Conservation (phyloP, 2,888 invertebrate genomes). For the Ormyrus rosae region DNA sequence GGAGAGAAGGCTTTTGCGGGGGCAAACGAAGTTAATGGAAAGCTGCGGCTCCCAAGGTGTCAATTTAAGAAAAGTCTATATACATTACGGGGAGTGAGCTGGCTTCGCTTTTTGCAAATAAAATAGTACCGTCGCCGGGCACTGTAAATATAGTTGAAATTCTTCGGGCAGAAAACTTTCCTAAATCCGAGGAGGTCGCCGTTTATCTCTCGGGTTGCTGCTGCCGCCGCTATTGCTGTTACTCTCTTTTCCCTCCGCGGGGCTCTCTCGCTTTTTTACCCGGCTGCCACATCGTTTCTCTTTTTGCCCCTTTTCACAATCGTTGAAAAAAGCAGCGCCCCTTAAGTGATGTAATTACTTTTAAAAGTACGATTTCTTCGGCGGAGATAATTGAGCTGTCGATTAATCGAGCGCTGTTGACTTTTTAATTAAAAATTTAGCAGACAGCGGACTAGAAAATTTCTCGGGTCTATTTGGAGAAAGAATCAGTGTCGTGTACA, state of each 20-base stretch:
- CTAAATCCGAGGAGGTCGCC: slow-evolving; percentile 20
- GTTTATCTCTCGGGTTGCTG: slow-evolving; percentile 9
- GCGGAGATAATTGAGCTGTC: slow-evolving; percentile 2
- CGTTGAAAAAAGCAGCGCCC: neutral
- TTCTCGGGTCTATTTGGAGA: no score
- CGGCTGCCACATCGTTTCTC: neutral
- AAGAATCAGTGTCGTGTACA: no score
- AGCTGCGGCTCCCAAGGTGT: slow-evolving; percentile 49
- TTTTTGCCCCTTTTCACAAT: neutral
- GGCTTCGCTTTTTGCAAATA: slow-evolving; percentile 15
- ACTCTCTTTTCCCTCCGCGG: neutral
- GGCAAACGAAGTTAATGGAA: slow-evolving; percentile 51
- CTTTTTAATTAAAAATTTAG: no score
- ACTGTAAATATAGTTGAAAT: slow-evolving; percentile 36
- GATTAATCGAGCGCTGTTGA: no score
- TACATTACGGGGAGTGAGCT: neutral
- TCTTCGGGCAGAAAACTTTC: slow-evolving; percentile 26
- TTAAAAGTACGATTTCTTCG: slow-evolving; percentile 18
- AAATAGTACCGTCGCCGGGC: slow-evolving; percentile 5
- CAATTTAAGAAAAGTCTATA: slow-evolving; percentile 48
- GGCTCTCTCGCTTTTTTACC: neutral
- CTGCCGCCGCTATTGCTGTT: neutral
- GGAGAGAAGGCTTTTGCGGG: slow-evolving; percentile 11
- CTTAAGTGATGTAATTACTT: slow-evolving; percentile 34
- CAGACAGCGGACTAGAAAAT: no score